Conservation (phyloP, 2,888 invertebrate species). For the Epinotia brunnichana region DNA sequence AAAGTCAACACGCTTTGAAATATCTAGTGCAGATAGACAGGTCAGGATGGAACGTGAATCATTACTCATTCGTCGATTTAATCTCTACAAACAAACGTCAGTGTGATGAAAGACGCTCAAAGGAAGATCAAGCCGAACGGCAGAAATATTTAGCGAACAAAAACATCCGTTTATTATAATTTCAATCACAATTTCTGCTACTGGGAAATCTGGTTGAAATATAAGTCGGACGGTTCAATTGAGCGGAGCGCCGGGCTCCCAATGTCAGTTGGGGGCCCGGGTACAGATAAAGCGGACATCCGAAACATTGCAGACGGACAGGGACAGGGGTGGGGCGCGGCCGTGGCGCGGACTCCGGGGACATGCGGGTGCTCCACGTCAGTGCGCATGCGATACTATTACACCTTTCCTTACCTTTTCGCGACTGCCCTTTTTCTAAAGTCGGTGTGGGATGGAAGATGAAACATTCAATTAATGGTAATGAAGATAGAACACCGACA, state of each 20-base stretch:
- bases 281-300: constrained; percentile 68
- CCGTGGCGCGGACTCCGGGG: constrained; percentile 53
- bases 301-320: constrained; percentile 58
- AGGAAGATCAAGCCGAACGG: constrained; percentile 48
- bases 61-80: constrained; percentile 30
- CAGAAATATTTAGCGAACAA: constrained; percentile 50
- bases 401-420: constrained; percentile 89
- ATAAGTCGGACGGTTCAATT: constrained; percentile 5
- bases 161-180: constrained; percentile 38
- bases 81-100: constrained; percentile 41
- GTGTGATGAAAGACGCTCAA: constrained; percentile 40
- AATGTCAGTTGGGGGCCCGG: constrained; percentile 29
- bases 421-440: constrained; percentile 93
- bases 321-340: constrained; percentile 53
- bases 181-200: constrained; percentile 25
- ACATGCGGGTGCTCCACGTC: constrained; percentile 78
- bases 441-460: constrained; percentile 82
- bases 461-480: constrained; percentile 82
- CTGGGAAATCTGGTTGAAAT: constrained; percentile 9
- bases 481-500: constrained; percentile 70
- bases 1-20: constrained; percentile 45
- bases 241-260: constrained; percentile 31
- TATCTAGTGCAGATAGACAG: constrained; percentile 37
- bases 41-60: constrained; percentile 39
- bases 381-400: constrained; percentile 75